Conservation (phyloP, 2,888 invertebrate genomes). For the Tineola bisselliella region DNA sequence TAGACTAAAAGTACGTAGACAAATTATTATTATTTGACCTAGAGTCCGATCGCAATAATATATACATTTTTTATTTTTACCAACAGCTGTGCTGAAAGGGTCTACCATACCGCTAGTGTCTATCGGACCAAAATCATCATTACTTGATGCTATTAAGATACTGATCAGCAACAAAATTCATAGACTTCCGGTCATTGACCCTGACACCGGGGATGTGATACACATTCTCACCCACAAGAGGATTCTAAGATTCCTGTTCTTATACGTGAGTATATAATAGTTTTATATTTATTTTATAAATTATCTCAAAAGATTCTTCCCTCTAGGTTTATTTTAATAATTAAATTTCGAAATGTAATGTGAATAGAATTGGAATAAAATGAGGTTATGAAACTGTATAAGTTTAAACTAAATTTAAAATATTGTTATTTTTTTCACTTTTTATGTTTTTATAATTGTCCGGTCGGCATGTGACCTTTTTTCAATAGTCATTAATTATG, state of each 20-base stretch:
- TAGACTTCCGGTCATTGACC: conserved; percentile 96
- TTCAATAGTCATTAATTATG: no score
- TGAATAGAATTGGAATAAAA: no score
- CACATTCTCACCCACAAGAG: conserved; percentile 99
- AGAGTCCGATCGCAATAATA: no score
- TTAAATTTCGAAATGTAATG: no score
- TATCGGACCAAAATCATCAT: conserved; percentile 91
- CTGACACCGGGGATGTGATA: conserved; percentile 93
- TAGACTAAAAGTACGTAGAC: neutral
- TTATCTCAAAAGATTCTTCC: no score
- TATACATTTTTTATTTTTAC: conserved; percentile 26
- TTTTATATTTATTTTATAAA: neutral
- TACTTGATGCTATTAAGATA: conserved; percentile 93
- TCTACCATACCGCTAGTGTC: conserved; percentile 88
- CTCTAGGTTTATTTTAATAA: no score
- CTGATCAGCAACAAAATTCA: conserved; percentile 95
- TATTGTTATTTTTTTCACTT: no score
- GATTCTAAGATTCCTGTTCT: conserved; percentile 95
- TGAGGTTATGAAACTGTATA: no score
- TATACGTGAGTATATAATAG: conserved; percentile 83
- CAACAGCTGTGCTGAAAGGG: conserved; percentile 83
- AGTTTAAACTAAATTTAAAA: no score
- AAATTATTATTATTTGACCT: no score
- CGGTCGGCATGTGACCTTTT: no score
- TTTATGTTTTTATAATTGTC: no score